Percentiles rank a stretch among this genome's conserved stretches.
Conservation (phyloP, 2,797 vertebrate species). For the Phylloscopus collybita region DNA sequence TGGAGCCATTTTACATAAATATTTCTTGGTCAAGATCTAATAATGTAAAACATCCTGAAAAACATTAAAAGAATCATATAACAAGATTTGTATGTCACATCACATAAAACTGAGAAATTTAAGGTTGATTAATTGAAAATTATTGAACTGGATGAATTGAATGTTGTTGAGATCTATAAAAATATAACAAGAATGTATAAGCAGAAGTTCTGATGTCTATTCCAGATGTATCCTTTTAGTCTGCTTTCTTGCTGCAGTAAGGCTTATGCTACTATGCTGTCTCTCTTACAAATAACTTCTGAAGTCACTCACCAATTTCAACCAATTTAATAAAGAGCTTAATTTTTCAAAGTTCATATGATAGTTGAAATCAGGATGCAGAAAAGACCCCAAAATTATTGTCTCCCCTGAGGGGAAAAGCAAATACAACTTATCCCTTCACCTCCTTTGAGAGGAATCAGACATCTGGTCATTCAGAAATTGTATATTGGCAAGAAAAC, state of each 20-base stretch:
- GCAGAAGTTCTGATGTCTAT: constrained; percentile 13
- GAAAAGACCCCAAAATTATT: neutral
- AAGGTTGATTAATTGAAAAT: constrained; percentile 70
- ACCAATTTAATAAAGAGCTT: neutral
- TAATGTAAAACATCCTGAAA: constrained; percentile 67
- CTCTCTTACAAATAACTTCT: neutral
- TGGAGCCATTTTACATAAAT: constrained; percentile 72
- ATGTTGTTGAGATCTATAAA: constrained; percentile 47
- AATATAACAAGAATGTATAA: neutral
- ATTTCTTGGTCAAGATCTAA: constrained; percentile 72
- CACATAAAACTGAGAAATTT: constrained; percentile 67
- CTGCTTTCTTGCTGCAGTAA: neutral
- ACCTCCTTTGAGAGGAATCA: neutral
- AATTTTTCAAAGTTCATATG: neutral
- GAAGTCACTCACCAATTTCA: neutral
- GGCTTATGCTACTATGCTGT: neutral
- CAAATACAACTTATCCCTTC: neutral
- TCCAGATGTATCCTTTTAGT: constrained; percentile 33
- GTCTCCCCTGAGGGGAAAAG: neutral
- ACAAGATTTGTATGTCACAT: constrained; percentile 58
- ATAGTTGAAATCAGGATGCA: neutral
- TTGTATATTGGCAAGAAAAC: neutral
- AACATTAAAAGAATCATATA: constrained; percentile 64
- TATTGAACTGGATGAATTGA: constrained; percentile 6
- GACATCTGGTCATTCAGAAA: neutral